Evolutionary conservation across 2,888 invertebrate genomes (phyloP), one percentile per base, ranked within the genome.

Genomic region (Conchocele bisecta): DNA sequence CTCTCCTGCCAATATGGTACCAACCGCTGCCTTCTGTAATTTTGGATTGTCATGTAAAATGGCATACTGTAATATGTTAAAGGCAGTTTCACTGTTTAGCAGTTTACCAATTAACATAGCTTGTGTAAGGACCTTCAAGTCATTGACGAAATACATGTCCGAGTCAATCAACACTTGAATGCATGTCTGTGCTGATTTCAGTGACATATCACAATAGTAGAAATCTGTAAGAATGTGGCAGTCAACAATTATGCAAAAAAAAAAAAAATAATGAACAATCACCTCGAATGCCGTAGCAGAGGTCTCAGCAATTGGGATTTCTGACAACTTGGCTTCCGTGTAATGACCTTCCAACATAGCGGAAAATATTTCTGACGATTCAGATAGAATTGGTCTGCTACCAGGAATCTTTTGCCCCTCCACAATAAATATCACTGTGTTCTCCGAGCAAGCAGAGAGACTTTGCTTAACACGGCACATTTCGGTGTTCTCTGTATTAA

Each of bases 321-420:
- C 82, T 7, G 93, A 92, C 86, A 94, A 93, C 35, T 88, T 90
- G 0, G 95, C 94, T 89, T 96, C 96, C 58, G 93, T 93, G 88
- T 95, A 96, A 59, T 93, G 92, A 0, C 95, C 95, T 85, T 93
- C 93, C n/a, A 96, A 91, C 94, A 96, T 94, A 1, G 94, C 94
- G 54, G 93, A 93, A 84, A 96, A 96, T 53, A 94, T 94, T 2
- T 81, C 78, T 1, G 87, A 89, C 17, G 71, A 73, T 31, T 69
- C 63, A 4, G 73, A 66, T 5, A 88, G 46, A 7, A 20, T 63
- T 20, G 74, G 60, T 56, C 82, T 64, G 48, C 68, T 76, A 9
- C 81, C 84, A 2, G 35, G 28, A 6, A 86, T 44, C 24, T 58
- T 71, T 22, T 71, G 53, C 9, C 67, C 69, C 37, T 70, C 75